These are phyloP conservation scores for Speoplatyrhinus poulsoni DNA, from an alignment of 2,113 vertebrate genomes.

Conservation along the genomic window DNA sequence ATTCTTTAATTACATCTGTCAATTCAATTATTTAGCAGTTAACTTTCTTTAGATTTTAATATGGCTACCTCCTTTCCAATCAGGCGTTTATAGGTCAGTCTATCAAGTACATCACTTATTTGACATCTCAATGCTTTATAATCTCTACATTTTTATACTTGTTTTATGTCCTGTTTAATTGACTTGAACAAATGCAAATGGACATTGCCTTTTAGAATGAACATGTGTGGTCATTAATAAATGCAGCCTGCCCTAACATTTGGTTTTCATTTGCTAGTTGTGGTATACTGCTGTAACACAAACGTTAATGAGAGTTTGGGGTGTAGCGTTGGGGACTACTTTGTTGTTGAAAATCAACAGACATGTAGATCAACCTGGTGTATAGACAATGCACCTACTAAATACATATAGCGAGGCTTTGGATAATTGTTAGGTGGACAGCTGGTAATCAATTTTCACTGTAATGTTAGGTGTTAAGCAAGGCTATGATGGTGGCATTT, in stretches of 20 bases:
- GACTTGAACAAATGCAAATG: slow-evolving; percentile 66
- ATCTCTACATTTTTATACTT: slow-evolving; percentile 13
- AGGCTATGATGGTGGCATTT: slow-evolving; percentile 39
- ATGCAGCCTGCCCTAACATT: slow-evolving; percentile 59
- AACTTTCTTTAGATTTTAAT: no score
- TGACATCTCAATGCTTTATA: not conserved
- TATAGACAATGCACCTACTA: slow-evolving; percentile 12
- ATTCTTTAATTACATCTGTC: slow-evolving; percentile 44
- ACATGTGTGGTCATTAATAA: slow-evolving; percentile 51
- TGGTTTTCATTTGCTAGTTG: slow-evolving; percentile 61
- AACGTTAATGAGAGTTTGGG: slow-evolving; percentile 41
- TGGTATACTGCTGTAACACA: slow-evolving; percentile 34
- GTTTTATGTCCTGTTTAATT: slow-evolving; percentile 56
- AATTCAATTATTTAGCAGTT: slow-evolving; percentile 47
- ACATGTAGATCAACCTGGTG: slow-evolving; percentile 26
- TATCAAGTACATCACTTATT: not conserved
- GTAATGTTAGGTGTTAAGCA: slow-evolving; percentile 22
- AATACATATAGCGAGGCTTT: slow-evolving; percentile 32
- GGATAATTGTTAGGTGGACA: slow-evolving; percentile 38
- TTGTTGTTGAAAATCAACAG: slow-evolving; percentile 28
- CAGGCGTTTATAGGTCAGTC: no score
- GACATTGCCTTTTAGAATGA: slow-evolving; percentile 44
- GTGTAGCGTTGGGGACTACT: slow-evolving; percentile 3
- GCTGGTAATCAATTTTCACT: slow-evolving; percentile 37
- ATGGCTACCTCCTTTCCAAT: no score